phyloP scores from a whole-genome alignment of 2,113 vertebrate species.

The Acinonyx jubatus region DNA sequence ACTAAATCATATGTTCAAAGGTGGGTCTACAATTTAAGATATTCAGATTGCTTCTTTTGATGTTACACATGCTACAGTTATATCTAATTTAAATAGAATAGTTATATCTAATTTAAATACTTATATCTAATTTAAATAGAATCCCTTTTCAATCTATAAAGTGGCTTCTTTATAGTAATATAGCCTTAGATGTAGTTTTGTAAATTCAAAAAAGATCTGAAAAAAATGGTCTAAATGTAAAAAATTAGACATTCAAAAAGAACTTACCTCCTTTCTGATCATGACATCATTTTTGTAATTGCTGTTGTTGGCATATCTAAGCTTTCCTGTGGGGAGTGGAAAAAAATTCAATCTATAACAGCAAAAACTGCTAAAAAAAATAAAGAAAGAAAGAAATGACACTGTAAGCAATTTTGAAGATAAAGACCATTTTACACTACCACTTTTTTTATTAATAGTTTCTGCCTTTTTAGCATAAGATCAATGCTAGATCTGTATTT shows the following conservation, averaged over 20 bases:
- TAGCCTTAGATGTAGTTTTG: neutral
- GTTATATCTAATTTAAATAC: neutral
- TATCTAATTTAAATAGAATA: neutral
- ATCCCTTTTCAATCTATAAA: constrained; percentile 14
- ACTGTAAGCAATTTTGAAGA: constrained; percentile 15
- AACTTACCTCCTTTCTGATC: constrained; percentile 97
- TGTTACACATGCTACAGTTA: neutral
- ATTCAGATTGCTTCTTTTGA: constrained; percentile 1
- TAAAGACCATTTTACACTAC: neutral
- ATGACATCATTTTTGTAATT: constrained; percentile 99
- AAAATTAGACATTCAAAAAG: neutral
- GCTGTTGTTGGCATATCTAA: constrained; percentile 98
- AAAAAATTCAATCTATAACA: constrained; percentile 55
- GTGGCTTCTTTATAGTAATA: neutral
- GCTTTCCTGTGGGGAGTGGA: constrained; percentile 88
- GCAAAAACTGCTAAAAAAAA: constrained; percentile 4
- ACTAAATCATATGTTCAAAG: neutral
- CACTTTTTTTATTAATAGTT: neutral
- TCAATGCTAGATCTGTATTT: neutral
- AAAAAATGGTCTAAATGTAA: neutral
- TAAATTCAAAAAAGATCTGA: neutral
- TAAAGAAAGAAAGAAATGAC: neutral
- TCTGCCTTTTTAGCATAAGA: neutral
- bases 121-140: neutral
- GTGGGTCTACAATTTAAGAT: neutral